Evolutionary conservation across 2,797 vertebrate genomes (phyloP), one percentile per base, ranked within the genome.

Genomic region (Typhlichthys subterraneus): DNA sequence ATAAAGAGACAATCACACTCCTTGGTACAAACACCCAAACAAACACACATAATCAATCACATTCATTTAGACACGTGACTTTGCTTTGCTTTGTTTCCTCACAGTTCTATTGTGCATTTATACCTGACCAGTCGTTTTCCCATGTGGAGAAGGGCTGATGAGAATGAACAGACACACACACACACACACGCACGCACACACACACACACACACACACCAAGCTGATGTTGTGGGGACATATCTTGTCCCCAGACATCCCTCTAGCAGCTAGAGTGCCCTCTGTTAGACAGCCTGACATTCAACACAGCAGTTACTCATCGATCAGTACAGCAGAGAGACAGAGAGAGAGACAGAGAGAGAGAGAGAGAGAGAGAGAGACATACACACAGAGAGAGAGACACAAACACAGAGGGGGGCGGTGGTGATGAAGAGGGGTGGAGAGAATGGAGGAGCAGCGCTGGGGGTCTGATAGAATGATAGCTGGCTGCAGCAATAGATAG

Each of bases 281-380:
- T 80, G 76, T 83, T 75, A 76, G 82, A 76, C 76, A 73, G 64
- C 38, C 70, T 84, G 85, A 87, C 87, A 87, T 88, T 84, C 85
- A 87, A 59, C 79, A 69, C 75, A 62, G 82, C 70, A 45, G 68
- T 53, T 72, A 80, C 57, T 70, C 71, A 89, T 87, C 75, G 80
- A 89, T 87, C 74, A 53, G 33, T 38, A 38, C 33, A 7, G 33
- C 33, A 9, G 6, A 38, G 33, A 23, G 23, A 23, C 33, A 38
- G 33, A 38, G 33, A 9, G 33, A 9, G 33, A 38, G 38, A 29
- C 5, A 51, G 29, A 19, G 3, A 58, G n/a, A 38, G 51, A 53
- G 51, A 8, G 42, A 62, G 17, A 12, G 45, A n/a, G 50, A 38
- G 33, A 38, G 33, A 9, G 7, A 38, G 33, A 38, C 5, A 38